Conservation (phyloP, 2,797 vertebrate species). For the Enteromius unitaeniatus region DNA sequence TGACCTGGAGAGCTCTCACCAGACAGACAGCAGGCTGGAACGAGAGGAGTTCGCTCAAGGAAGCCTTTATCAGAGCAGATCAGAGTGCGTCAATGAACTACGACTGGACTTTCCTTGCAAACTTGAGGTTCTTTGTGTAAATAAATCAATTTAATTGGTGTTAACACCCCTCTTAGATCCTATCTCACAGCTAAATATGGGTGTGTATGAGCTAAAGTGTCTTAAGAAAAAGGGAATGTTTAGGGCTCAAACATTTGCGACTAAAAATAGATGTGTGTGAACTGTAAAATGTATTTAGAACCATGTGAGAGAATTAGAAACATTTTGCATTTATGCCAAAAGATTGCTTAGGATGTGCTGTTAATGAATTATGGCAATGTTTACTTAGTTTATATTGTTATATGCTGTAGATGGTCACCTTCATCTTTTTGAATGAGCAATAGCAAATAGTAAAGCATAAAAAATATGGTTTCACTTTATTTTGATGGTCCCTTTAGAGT, state of each 20-base stretch:
- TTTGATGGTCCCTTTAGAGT: no score
- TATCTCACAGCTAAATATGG: not conserved
- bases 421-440: not conserved
- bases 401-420: not conserved
- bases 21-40: conserved; percentile 59
- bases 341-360: not conserved
- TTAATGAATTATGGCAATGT: not conserved
- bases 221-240: not conserved
- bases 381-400: not conserved
- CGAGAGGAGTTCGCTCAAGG: conserved; percentile 56
- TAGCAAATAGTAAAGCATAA: not conserved
- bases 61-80: conserved; percentile 51
- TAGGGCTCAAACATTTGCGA: not conserved
- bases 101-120: not conserved
- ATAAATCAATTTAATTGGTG: not conserved
- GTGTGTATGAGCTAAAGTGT: not conserved
- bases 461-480: no score
- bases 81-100: conserved; percentile 26
- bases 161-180: not conserved
- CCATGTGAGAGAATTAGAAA: not conserved
- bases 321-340: not conserved
- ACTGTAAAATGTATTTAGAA: not conserved
- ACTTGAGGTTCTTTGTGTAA: not conserved
- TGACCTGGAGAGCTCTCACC: conserved; percentile 58
- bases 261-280: not conserved